Conservation (phyloP, 1,140 invertebrate species). For the Drosophila saltans region DNA sequence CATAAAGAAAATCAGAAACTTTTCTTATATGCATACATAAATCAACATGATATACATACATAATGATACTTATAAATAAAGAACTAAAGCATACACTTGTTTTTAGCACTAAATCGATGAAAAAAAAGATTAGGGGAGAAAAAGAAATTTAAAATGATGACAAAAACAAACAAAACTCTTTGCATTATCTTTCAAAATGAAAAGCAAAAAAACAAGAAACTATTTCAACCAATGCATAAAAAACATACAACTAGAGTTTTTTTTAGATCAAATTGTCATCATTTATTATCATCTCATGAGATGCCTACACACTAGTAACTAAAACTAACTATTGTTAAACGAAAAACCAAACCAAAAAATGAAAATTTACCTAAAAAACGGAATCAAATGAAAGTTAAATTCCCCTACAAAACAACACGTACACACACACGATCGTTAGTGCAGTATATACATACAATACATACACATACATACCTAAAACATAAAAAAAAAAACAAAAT, state of each 20-base stretch:
- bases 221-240: slow-evolving; percentile 35
- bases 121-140: background rate
- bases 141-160: background rate
- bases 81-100: slow-evolving; percentile 55
- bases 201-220: slow-evolving; percentile 22
- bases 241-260: slow-evolving; percentile 47
- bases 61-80: slow-evolving; percentile 19
- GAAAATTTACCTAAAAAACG: slow-evolving; percentile 19
- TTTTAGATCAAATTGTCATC: slow-evolving; percentile 53
- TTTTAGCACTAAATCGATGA: slow-evolving; percentile 61
- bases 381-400: slow-evolving; percentile 1
- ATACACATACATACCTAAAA: slow-evolving; percentile 7
- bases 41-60: slow-evolving; percentile 16
- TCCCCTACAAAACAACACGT: slow-evolving; percentile 22
- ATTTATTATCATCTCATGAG: slow-evolving; percentile 59
- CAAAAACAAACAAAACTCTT: slow-evolving; percentile 35
- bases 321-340: slow-evolving; percentile 59
- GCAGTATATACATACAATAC: slow-evolving; percentile 46
- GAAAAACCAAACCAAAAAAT: slow-evolving; percentile 12
- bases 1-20: slow-evolving; percentile 41
- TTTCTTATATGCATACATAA: slow-evolving; percentile 42
- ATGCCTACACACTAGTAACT: slow-evolving; percentile 57
- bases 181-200: slow-evolving; percentile 44
- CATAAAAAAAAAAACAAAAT: background rate
- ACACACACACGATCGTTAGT: slow-evolving; percentile 36